Conservation (phyloP, 2,113 vertebrate genomes). For the Salvator merianae region DNA sequence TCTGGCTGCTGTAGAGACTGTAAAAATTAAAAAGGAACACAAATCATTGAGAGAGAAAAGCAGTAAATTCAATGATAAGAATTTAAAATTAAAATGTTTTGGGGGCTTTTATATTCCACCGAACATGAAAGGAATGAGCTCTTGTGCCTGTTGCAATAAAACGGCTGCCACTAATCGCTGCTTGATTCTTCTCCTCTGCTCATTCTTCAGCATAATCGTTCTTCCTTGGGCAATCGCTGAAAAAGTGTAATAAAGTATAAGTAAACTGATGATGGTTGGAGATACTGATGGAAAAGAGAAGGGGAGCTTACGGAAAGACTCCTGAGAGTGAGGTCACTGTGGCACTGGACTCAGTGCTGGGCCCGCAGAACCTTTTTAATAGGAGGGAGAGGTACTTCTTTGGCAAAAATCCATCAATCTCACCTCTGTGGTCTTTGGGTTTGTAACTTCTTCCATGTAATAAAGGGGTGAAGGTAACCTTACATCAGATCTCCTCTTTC, state of each 20-base stretch:
- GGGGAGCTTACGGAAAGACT: not conserved
- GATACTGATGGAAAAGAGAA: not conserved
- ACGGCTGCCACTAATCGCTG: constrained; percentile 61
- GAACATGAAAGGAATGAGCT: constrained; percentile 72
- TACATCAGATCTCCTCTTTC: not conserved
- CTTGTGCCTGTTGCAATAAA: constrained; percentile 76
- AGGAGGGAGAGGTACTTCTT: not conserved
- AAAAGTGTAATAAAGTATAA: not conserved
- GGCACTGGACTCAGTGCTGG: not conserved
- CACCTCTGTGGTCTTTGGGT: no score
- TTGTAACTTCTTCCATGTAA: not conserved
- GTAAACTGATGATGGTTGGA: not conserved
- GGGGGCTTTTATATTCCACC: constrained; percentile 70
- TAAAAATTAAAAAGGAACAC: constrained; percentile 87
- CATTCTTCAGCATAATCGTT: constrained; percentile 42
- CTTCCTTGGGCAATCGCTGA: constrained; percentile 32
- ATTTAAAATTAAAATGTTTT: constrained; percentile 85
- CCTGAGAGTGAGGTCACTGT: not conserved
- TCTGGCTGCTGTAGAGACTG: constrained; percentile 85
- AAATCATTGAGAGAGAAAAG: constrained; percentile 82
- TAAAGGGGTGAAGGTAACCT: not conserved
- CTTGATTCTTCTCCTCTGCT: constrained; percentile 46
- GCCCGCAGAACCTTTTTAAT: not conserved
- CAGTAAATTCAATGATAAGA: constrained; percentile 83
- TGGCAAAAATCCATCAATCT: not conserved